Evolutionary conservation across 2,797 vertebrate species (phyloP).

Genomic region (Acrossocheilus fasciatus): DNA sequence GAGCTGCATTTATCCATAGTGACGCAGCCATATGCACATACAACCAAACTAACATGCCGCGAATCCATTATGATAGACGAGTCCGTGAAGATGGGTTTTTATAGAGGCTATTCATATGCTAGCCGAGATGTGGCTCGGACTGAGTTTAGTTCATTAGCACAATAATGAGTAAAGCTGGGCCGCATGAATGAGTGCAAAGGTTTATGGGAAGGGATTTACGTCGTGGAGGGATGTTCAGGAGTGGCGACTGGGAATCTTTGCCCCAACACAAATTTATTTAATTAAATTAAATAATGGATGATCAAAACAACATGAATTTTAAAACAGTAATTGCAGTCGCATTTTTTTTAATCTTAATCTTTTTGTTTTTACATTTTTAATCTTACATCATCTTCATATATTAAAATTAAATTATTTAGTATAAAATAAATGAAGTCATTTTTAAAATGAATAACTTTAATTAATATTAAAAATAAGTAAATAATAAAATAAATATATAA

Average conservation of each 20-base stretch:
- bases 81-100: constrained; percentile 9
- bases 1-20: constrained; percentile 61
- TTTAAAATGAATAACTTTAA: background rate
- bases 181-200: constrained; percentile 23
- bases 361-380: too few species aligned
- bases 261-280: too few species aligned
- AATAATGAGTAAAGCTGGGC: constrained; percentile 31
- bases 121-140: background rate
- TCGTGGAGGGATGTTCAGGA: background rate
- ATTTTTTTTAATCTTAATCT: too few species aligned
- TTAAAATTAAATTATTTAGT: too few species aligned
- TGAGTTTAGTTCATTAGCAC: constrained; percentile 33
- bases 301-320: too few species aligned
- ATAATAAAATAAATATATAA: too few species aligned
- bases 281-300: too few species aligned
- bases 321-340: too few species aligned
- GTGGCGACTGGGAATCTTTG: background rate
- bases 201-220: constrained; percentile 18
- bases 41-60: constrained; percentile 3
- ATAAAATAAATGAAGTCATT: background rate
- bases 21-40: background rate
- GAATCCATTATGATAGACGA: background rate
- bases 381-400: too few species aligned
- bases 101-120: constrained; percentile 2
- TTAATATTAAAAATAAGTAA: too few species aligned